Conservation (phyloP, 2,113 vertebrate genomes). For the Heterocephalus glaber region DNA sequence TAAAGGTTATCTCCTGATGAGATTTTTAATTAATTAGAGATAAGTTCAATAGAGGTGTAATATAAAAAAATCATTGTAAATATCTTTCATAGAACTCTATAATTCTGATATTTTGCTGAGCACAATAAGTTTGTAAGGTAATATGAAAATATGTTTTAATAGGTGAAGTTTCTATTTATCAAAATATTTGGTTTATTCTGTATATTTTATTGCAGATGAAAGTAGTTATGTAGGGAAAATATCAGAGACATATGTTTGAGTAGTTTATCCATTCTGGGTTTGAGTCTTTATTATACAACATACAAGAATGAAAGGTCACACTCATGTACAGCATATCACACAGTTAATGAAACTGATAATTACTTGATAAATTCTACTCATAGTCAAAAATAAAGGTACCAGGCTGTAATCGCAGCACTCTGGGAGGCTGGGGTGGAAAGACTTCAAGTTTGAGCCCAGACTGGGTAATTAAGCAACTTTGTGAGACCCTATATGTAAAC, state of each 20-base stretch:
- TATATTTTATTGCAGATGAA: background rate
- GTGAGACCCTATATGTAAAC: background rate
- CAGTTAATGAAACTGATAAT: background rate
- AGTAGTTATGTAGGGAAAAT: background rate
- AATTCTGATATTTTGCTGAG: background rate
- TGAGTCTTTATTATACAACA: background rate
- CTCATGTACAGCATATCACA: background rate
- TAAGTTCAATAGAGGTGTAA: conserved; percentile 48
- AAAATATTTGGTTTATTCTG: conserved; percentile 18
- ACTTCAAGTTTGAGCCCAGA: background rate
- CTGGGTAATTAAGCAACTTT: background rate
- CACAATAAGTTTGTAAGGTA: conserved; percentile 15
- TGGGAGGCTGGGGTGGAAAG: background rate
- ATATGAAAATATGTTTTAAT: conserved; percentile 35
- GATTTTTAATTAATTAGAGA: conserved; percentile 77
- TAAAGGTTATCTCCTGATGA: conserved; percentile 49
- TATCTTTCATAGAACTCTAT: background rate
- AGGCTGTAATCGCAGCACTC: background rate
- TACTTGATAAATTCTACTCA: background rate
- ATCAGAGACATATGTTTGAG: background rate
- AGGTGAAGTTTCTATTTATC: background rate
- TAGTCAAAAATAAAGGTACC: background rate
- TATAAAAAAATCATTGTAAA: background rate
- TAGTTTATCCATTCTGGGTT: background rate
- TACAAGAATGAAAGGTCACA: background rate